Evolutionary conservation across 1,140 invertebrate species (phyloP).

Genomic region (Euura lappo): DNA sequence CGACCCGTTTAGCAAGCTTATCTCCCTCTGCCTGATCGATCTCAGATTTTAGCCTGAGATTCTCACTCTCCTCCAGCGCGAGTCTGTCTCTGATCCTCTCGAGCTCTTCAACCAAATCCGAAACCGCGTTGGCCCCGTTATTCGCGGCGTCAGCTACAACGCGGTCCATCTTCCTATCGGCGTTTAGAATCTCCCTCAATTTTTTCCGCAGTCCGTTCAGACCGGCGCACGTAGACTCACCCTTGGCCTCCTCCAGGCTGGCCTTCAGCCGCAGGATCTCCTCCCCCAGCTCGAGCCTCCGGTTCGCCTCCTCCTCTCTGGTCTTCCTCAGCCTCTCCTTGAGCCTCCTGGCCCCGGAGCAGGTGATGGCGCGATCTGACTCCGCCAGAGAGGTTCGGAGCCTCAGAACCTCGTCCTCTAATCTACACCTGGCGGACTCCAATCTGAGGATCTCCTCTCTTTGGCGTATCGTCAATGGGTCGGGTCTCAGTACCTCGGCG

Average conservation of each 20-base stretch:
- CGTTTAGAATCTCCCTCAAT: constrained; percentile 24
- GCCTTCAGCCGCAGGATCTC: constrained; percentile 28
- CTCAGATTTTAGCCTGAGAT: constrained; percentile 1
- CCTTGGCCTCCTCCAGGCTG: not conserved
- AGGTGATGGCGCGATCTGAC: constrained; percentile 13
- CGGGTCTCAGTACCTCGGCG: constrained; percentile 5
- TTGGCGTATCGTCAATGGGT: constrained; percentile 25
- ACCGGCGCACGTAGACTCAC: not conserved
- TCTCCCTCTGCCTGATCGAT: not conserved
- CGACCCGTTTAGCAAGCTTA: constrained; percentile 24
- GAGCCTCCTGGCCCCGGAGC: constrained; percentile 10
- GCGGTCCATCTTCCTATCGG: constrained; percentile 20
- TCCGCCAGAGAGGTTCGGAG: constrained; percentile 19
- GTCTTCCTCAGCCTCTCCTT: constrained; percentile 19
- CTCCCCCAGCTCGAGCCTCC: constrained; percentile 24
- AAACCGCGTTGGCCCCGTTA: not conserved
- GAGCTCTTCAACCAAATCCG: constrained; percentile 23
- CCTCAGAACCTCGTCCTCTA: constrained; percentile 27
- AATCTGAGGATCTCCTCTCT: constrained; percentile 28
- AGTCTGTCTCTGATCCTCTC: constrained; percentile 29
- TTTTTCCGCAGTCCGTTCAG: constrained; percentile 20
- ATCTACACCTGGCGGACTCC: constrained; percentile 17
- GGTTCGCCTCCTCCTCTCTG: constrained; percentile 13
- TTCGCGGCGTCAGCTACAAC: not conserved
- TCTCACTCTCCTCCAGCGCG: constrained; percentile 11